Percentiles rank a stretch among this genome's conserved stretches.
phyloP scores from a whole-genome alignment of 2,888 invertebrate genomes.

The Odiellus spinosus region DNA sequence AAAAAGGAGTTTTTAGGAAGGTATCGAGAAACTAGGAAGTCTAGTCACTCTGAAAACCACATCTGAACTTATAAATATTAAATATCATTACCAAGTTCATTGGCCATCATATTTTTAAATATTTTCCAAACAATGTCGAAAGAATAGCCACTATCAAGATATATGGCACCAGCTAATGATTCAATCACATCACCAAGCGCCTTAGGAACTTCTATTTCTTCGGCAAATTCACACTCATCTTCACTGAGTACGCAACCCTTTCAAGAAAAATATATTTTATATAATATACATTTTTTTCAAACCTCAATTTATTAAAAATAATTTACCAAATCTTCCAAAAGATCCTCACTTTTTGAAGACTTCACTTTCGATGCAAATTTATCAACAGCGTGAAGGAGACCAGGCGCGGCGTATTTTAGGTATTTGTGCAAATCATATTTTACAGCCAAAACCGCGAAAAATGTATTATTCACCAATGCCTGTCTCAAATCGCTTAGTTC shows the following conservation, averaged over 20 bases:
- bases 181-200: conserved; percentile 85
- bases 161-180: conserved; percentile 76
- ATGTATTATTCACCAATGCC: conserved; percentile 88
- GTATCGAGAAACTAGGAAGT: too few relatives aligned
- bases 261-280: too few relatives aligned
- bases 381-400: conserved; percentile 39
- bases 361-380: conserved; percentile 35
- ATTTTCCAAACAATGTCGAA: conserved; percentile 58
- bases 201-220: conserved; percentile 73
- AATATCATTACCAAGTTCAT: too few relatives aligned
- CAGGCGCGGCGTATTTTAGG: conserved; percentile 39
- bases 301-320: too few relatives aligned
- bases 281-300: too few relatives aligned
- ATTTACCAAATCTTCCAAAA: too few relatives aligned
- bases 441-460: conserved; percentile 77
- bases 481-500: conserved; percentile 83
- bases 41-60: too few relatives aligned
- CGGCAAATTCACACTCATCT: too few relatives aligned
- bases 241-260: too few relatives aligned
- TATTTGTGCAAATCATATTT: conserved; percentile 67
- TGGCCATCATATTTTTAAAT: neutral
- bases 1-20: too few relatives aligned
- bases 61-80: too few relatives aligned
- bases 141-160: conserved; percentile 59
- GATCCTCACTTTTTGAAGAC: too few relatives aligned